These are phyloP conservation scores for Cygnus atratus DNA, from an alignment of 2,113 vertebrate genomes.

Conservation along the genomic window DNA sequence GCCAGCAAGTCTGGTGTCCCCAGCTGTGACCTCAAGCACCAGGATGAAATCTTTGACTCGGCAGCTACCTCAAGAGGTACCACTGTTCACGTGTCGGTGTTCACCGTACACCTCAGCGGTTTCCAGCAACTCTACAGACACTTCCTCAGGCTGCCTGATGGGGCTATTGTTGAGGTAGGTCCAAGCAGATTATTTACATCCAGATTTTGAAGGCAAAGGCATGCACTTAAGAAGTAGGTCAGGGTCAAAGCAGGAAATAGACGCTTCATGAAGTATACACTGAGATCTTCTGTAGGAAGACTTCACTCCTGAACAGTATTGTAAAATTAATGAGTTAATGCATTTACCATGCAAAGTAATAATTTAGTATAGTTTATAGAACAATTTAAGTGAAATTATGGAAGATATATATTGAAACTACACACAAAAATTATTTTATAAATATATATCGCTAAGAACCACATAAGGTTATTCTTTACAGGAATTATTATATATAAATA, in stretches of 20 bases:
- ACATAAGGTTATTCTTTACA: not conserved
- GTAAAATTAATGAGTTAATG: slow-evolving; percentile 10
- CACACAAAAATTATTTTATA: not conserved
- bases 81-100: slow-evolving; percentile 81
- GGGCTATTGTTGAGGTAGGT: slow-evolving; percentile 89
- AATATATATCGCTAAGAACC: not conserved
- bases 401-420: not conserved
- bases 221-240: not conserved
- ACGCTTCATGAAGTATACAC: not conserved
- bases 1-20: slow-evolving; percentile 44
- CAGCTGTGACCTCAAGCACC: slow-evolving; percentile 60
- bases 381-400: slow-evolving; percentile 18
- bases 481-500: not conserved
- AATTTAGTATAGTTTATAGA: slow-evolving; percentile 9
- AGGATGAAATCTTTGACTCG: not conserved
- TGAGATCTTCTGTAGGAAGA: not conserved
- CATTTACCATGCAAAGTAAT: not conserved
- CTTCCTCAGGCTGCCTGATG: slow-evolving; percentile 87
- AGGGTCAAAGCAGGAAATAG: not conserved
- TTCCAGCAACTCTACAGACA: slow-evolving; percentile 82
- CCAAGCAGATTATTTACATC: not conserved
- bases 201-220: not conserved
- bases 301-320: not conserved
- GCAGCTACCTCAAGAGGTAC: slow-evolving; percentile 43
- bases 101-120: slow-evolving; percentile 84